phyloP scores from a whole-genome alignment of 2,113 vertebrate genomes.

The Gavia stellata region DNA sequence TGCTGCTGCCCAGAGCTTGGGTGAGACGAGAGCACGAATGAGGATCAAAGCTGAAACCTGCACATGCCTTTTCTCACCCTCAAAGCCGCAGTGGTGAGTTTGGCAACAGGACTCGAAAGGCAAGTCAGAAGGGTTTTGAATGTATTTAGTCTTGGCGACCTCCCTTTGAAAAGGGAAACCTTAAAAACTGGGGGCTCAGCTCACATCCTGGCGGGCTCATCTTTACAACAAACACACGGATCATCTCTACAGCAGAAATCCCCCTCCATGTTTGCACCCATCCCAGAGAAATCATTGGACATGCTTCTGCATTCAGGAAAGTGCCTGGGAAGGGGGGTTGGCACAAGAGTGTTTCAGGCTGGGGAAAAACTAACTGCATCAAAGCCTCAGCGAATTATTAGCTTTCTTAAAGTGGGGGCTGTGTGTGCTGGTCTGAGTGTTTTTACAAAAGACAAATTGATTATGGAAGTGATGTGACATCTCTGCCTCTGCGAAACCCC shows the following conservation, averaged over 20 bases:
- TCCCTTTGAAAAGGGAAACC: no score
- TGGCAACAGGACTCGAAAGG: neutral
- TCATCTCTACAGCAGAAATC: neutral
- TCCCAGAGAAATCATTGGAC: neutral
- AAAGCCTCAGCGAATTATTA: neutral
- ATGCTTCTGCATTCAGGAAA: fast-evolving
- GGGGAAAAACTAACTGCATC: neutral
- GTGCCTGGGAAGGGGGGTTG: neutral
- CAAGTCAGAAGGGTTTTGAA: neutral
- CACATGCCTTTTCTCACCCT: no score
- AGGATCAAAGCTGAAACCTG: neutral
- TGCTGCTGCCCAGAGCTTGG: fast-evolving
- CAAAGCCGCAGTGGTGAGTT: fast-evolving
- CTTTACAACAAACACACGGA: no score
- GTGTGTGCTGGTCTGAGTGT: neutral
- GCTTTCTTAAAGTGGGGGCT: neutral
- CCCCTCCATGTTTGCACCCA: neutral
- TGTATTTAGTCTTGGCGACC: neutral
- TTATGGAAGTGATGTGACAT: neutral
- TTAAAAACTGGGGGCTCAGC: neutral
- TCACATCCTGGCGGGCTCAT: fast-evolving
- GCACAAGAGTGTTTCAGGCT: neutral
- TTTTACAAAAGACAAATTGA: constrained; percentile 17
- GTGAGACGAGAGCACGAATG: fast-evolving
- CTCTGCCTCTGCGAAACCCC: neutral